Base-by-base conservation (phyloP, 2,888 invertebrate species). In the Mantis religiosa region DNA sequence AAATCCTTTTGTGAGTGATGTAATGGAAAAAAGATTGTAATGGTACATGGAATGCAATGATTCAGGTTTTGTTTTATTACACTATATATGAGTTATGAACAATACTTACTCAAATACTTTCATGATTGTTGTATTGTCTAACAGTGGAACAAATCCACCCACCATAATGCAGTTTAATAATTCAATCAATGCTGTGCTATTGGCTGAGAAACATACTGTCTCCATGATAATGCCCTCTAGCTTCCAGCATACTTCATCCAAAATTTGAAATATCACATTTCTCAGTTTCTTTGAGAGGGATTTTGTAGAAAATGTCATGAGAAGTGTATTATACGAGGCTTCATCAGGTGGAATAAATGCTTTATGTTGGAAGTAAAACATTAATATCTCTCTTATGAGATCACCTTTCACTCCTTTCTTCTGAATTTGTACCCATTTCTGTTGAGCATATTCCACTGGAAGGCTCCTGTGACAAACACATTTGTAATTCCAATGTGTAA, bases 341-440 rank as follows among this genome's bases (percentile, higher is more conserved):
- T 90, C 86, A 12, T 85, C 71, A 1, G 90, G 84, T 8, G 89
- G 89, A 12, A 89, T 85, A 47, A 89, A 89, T 27, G 84, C 54
- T 41, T 89, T 89, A 84, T 88, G 89, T 30, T 89, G 89, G 3
- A 90, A 85, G 87, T 90, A 90, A 89, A 87, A 90, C 90, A 90
- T 90, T 27, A 90, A 81, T 30, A 90, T 88, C 12, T 90, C 90
- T 30, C 90, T 84, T 83, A 90, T 87, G 41, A 41, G 27, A 27
- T 90, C 90, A 28, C 83, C 89, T 84, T 88, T 89, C 20, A 89
- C 85, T 20, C 90, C 90, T 71, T 89, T 89, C 27, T 71, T 88
- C 71, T 88, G 87, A 8, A 90, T 83, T 41, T 89, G 88, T 71
- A 87, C 87, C 90, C 90, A 90, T 82, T 89, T 88, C 20, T 90